Percentiles rank a stretch among this genome's conserved stretches.
phyloP scores from a whole-genome alignment of 2,797 vertebrate genomes.

The Anableps anableps region DNA sequence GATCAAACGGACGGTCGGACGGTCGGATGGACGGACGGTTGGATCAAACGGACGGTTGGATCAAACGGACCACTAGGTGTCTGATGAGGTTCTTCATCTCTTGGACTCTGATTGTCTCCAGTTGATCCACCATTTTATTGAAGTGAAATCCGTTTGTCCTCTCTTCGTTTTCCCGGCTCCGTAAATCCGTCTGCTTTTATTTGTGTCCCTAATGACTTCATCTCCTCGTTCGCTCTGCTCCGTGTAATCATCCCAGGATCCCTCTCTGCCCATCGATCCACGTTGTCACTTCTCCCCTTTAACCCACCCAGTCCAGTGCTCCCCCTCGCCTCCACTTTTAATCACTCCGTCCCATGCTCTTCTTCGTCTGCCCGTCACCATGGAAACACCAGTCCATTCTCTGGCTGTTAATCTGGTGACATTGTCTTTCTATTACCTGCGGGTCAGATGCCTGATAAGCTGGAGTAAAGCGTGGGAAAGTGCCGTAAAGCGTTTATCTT shows the following conservation, averaged over 20 bases:
- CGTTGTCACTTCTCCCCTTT: constrained; percentile 57
- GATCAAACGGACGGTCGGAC: too few relatives aligned
- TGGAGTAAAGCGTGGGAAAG: constrained; percentile 68
- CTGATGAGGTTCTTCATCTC: background rate
- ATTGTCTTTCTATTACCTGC: constrained; percentile 77
- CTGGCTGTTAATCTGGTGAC: constrained; percentile 72
- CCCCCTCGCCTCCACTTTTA: constrained; percentile 41
- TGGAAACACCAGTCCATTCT: constrained; percentile 65
- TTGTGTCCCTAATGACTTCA: constrained; percentile 23
- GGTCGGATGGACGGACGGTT: too few relatives aligned
- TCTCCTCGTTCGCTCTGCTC: constrained; percentile 18
- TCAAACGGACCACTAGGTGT: too few relatives aligned
- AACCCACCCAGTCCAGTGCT: constrained; percentile 14
- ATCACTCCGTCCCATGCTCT: constrained; percentile 52
- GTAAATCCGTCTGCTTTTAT: background rate
- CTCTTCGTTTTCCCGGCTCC: background rate
- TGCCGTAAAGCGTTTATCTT: constrained; percentile 29
- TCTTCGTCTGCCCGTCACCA: constrained; percentile 62
- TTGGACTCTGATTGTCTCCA: background rate
- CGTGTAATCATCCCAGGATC: constrained; percentile 61
- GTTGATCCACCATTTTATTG: background rate
- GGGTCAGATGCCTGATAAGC: constrained; percentile 69
- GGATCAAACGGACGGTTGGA: background rate
- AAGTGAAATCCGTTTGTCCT: background rate
- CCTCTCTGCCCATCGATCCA: constrained; percentile 55